phyloP scores from a whole-genome alignment of 2,888 invertebrate species.

The Galerucella calmariensis region DNA sequence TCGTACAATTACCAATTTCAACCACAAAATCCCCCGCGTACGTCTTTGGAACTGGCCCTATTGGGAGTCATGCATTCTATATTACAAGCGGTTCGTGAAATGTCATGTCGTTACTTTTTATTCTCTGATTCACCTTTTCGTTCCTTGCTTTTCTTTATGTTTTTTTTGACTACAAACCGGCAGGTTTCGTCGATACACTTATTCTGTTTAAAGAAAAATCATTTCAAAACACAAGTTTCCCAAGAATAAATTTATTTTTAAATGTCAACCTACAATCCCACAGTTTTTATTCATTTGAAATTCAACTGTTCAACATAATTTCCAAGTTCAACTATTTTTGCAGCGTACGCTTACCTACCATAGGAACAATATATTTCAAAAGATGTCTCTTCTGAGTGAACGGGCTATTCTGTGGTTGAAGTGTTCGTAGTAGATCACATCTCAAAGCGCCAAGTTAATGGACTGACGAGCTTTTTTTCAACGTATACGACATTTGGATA shows the following conservation, averaged over 20 bases:
- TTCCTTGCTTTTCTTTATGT: constrained; percentile 28
- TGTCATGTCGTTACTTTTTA: constrained; percentile 58
- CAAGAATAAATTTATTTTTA: neutral
- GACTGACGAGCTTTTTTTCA: neutral
- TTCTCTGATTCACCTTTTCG: constrained; percentile 43
- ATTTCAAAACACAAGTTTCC: constrained; percentile 21
- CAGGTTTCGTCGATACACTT: neutral
- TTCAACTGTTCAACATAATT: too few species aligned
- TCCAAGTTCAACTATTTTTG: too few species aligned
- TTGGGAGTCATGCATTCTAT: constrained; percentile 63
- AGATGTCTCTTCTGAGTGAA: too few species aligned
- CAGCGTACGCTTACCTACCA: too few species aligned
- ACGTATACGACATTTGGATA: neutral
- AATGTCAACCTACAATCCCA: too few species aligned
- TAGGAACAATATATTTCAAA: too few species aligned
- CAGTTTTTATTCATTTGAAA: too few species aligned
- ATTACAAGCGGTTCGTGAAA: constrained; percentile 62
- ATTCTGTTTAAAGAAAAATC: too few species aligned
- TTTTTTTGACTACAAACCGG: constrained; percentile 18
- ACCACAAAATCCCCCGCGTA: constrained; percentile 1
- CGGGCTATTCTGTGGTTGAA: too few species aligned
- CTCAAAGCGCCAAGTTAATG: too few species aligned
- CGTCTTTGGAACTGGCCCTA: constrained; percentile 47
- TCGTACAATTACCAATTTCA: constrained; percentile 1
- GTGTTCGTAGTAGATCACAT: too few species aligned